Evolutionary conservation across 2,113 vertebrate genomes (phyloP).

Genomic region (Callocephalon fimbriatum): DNA sequence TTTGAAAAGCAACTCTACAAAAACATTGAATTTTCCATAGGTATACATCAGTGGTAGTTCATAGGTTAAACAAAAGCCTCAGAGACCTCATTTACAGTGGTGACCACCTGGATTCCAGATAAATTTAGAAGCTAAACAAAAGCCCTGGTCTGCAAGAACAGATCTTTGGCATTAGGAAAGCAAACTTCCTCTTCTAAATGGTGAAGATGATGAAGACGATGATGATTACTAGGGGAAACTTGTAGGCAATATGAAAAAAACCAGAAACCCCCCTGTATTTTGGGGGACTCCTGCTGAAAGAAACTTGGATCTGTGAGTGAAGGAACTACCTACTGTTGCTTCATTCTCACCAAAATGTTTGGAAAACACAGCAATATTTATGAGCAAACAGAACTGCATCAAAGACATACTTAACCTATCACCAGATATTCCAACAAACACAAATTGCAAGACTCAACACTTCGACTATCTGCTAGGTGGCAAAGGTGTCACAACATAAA

Average conservation of each 20-base stretch:
- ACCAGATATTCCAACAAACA: background rate
- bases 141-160: background rate
- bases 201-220: background rate
- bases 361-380: background rate
- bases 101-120: background rate
- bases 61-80: background rate
- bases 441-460: background rate
- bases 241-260: background rate
- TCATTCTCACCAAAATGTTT: background rate
- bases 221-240: background rate
- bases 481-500: background rate
- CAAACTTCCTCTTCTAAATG: background rate
- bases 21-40: background rate
- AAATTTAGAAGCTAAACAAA: background rate
- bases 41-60: background rate
- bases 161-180: background rate
- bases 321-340: background rate
- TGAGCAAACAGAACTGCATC: background rate
- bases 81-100: background rate
- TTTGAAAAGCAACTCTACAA: background rate
- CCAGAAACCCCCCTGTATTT: fast-evolving
- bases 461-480: background rate
- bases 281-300: background rate
- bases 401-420: background rate
- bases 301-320: background rate